These are phyloP conservation scores for Campoplex capitator DNA, from an alignment of 2,888 invertebrate species.

Conservation along the genomic window DNA sequence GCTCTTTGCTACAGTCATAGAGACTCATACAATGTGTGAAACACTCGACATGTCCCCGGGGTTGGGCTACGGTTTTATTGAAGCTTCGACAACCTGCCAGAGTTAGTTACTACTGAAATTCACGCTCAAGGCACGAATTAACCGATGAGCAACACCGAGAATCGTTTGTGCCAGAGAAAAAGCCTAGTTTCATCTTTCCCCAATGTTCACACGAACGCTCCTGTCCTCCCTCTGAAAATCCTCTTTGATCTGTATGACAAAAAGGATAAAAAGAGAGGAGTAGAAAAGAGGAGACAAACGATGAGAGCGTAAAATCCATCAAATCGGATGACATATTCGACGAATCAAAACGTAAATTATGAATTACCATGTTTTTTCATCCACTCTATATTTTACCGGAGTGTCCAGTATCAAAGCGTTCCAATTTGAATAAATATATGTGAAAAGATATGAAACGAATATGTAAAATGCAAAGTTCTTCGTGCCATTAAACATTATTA, in stretches of 20 bases:
- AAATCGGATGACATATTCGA: background rate
- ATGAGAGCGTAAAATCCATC: constrained; percentile 15
- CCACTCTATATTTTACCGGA: background rate
- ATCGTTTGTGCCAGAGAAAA: constrained; percentile 16
- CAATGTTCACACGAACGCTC: constrained; percentile 10
- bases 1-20: constrained; percentile 2
- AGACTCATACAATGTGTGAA: constrained; percentile 17
- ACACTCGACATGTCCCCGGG: constrained; percentile 28
- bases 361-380: background rate
- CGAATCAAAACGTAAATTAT: constrained; percentile 6
- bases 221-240: background rate
- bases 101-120: constrained; percentile 54
- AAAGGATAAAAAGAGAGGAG: background rate
- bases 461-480: background rate
- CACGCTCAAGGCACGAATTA: constrained; percentile 41
- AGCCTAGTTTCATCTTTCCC: constrained; percentile 22
- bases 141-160: constrained; percentile 50
- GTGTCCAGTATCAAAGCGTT: background rate
- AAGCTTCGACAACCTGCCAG: constrained; percentile 36
- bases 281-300: background rate
- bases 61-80: constrained; percentile 8
- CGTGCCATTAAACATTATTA: no score
- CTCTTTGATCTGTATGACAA: constrained; percentile 24
- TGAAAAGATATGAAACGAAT: background rate
- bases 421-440: background rate